Percentiles rank a stretch among this genome's conserved stretches.
phyloP scores from a whole-genome alignment of 2,113 vertebrate genomes.

The Leptocoma aspasia region DNA sequence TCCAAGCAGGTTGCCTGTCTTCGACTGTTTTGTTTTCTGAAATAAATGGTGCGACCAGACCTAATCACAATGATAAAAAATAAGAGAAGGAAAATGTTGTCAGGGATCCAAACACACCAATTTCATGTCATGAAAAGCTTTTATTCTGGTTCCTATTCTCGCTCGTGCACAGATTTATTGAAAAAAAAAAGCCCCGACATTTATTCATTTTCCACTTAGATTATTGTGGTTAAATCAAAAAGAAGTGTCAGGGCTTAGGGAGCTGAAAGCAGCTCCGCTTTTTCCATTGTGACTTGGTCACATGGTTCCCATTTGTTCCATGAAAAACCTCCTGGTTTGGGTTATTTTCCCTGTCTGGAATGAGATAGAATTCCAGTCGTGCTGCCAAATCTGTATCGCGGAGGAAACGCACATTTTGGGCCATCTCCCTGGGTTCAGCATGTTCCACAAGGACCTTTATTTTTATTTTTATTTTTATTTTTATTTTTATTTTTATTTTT shows the following conservation, averaged over 20 bases:
- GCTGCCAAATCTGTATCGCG: not conserved
- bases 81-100: not conserved
- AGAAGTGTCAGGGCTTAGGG: slow-evolving; percentile 49
- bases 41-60: not conserved
- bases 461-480: not conserved
- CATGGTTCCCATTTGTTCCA: slow-evolving; percentile 65
- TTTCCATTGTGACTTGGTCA: slow-evolving; percentile 59
- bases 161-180: slow-evolving; percentile 48
- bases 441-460: not conserved
- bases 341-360: slow-evolving; percentile 63
- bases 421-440: not conserved
- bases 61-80: not conserved
- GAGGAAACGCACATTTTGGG: slow-evolving; percentile 29
- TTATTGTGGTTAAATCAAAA: slow-evolving; percentile 63
- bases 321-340: slow-evolving; percentile 48
- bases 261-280: slow-evolving; percentile 39
- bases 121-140: slow-evolving; percentile 23
- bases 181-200: not conserved
- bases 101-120: slow-evolving; percentile 29
- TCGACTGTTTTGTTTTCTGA: not conserved
- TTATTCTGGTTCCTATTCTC: slow-evolving; percentile 42
- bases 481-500: not conserved
- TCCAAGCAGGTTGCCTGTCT: not conserved
- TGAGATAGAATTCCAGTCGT: slow-evolving; percentile 30
- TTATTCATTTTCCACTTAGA: slow-evolving; percentile 67